Base-by-base conservation (phyloP, 2,797 vertebrate genomes). In the Rhinella marina region DNA sequence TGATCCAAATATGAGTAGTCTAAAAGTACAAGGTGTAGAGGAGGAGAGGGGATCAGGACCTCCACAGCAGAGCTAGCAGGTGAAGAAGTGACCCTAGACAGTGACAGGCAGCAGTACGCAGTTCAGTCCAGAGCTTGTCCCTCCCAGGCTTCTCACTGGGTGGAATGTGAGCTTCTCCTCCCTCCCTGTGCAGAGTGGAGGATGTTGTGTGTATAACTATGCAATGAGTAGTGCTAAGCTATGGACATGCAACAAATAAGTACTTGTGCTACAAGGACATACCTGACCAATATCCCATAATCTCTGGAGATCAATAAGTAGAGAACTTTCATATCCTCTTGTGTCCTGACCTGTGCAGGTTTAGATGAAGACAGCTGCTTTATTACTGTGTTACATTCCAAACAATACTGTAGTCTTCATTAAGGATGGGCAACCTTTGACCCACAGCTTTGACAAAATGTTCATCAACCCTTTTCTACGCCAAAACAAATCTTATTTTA, bases 161-260 rank as follows among this genome's bases (percentile, higher is more conserved):
- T 95, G 94, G 94, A 96, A 96, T 96, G 94, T 91, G 88, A 93
- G 91, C 82, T 59, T 92, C 95, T 95, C 95, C 94, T 90, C 87
- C 82, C 88, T 87, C 94, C 94, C 94, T 94, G 91, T 84, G 25
- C 68, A 68, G 81, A 82, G 80, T 29, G 66, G 86, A 87, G 52
- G 70, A 68, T 81, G 87, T 17, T 84, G 82, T 79, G 62, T 88
- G 61, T 56, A 54, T 54, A 85, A 57, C 23, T 29, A 81, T 80
- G 75, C 66, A 68, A 59, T 85, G 57, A 81, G 66, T 52, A 61
- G 23, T 66, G n/a, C 54, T 68, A 83, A 52, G 12, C 32, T 52
- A 25, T 27, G 13, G 10, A 66, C 21, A 61, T 41, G 23, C 23
- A 48, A 50, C 14, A 64, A 32, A 14, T 5, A 32, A 11, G 13